These are phyloP conservation scores for Gavia stellata DNA, from an alignment of 2,113 vertebrate species.

Conservation along the genomic window DNA sequence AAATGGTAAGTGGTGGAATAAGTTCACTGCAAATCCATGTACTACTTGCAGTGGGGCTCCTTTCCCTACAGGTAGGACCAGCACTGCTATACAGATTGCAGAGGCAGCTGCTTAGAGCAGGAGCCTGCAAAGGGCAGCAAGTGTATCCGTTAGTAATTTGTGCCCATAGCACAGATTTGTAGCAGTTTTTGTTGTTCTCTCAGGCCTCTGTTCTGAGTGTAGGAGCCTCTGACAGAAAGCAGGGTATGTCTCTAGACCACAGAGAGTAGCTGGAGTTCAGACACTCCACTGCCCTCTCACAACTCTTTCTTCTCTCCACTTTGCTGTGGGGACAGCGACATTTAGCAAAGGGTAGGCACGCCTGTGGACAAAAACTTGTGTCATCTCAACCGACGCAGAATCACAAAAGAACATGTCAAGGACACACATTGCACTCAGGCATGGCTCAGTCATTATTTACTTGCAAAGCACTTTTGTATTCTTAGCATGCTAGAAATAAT, in stretches of 20 bases:
- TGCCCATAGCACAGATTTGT: background rate
- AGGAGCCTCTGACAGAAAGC: background rate
- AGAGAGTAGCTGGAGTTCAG: background rate
- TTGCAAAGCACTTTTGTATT: background rate
- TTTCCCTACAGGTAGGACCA: background rate
- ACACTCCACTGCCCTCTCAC: fast-evolving
- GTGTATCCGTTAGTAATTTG: too few relatives aligned
- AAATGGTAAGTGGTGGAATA: background rate
- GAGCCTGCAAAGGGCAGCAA: background rate
- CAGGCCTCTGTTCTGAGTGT: background rate
- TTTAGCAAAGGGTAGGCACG: background rate
- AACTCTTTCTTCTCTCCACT: background rate
- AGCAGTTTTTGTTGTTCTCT: background rate
- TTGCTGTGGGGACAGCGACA: background rate
- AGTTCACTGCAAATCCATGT: background rate
- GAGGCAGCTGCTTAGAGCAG: background rate
- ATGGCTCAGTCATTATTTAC: background rate
- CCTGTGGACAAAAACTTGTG: background rate
- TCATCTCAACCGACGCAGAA: background rate
- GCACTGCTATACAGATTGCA: fast-evolving
- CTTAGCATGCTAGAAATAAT: background rate
- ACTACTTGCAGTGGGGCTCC: background rate
- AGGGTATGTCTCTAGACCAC: background rate
- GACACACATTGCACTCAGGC: background rate
- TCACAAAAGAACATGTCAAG: background rate